Conservation (phyloP, 2,113 vertebrate genomes). For the Mystacornis crossleyi region DNA sequence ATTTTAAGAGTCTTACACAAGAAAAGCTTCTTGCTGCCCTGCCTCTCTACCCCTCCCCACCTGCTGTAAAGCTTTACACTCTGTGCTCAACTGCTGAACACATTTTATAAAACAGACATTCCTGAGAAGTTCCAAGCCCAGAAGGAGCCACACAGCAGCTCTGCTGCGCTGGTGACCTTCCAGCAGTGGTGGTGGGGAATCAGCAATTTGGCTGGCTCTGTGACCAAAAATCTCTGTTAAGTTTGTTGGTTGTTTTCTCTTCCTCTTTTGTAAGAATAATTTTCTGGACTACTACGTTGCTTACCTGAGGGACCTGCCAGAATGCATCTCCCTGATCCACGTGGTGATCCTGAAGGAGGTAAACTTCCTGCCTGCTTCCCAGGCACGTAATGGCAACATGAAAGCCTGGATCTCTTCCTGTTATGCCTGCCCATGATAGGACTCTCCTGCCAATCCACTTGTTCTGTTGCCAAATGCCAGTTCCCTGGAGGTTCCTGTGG, state of each 20-base stretch:
- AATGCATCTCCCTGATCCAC: constrained; percentile 89
- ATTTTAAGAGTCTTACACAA: not conserved
- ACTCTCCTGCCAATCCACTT: not conserved
- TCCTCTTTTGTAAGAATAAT: constrained; percentile 82
- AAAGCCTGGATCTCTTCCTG: not conserved
- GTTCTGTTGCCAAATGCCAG: not conserved
- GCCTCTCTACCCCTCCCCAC: not conserved
- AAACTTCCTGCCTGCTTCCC: not conserved
- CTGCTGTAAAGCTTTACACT: not conserved
- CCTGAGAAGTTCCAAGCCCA: not conserved
- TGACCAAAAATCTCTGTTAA: not conserved
- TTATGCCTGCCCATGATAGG: not conserved
- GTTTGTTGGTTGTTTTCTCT: not conserved
- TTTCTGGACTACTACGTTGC: constrained; percentile 95
- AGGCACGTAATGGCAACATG: not conserved
- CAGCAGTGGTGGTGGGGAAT: not conserved
- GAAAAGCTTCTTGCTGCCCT: not conserved
- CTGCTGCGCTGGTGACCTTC: not conserved
- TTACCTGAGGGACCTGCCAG: constrained; percentile 93
- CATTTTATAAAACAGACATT: not conserved
- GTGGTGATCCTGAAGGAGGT: constrained; percentile 84
- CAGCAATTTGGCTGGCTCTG: not conserved
- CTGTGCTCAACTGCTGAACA: not conserved
- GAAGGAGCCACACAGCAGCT: not conserved
- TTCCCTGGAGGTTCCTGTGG: accelerated